Percentiles rank a stretch among this genome's conserved stretches.
Conservation (phyloP, 37 sponge, comb jelly and placozoan genomes). For the Tethya wilhelma region DNA sequence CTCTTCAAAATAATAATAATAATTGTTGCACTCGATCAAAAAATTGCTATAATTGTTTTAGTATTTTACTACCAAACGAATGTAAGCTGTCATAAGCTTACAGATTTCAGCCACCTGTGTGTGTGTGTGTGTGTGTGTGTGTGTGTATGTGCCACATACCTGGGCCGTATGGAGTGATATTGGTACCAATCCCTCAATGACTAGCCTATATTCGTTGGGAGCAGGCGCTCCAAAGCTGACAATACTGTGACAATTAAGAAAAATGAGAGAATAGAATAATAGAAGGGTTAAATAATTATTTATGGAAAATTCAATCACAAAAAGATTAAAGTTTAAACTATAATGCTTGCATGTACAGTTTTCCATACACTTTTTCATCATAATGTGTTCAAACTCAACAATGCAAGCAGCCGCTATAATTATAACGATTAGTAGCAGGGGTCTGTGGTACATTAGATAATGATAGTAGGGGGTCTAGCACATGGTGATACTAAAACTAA, state of each 20-base stretch:
- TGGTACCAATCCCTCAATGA: conserved; percentile 60
- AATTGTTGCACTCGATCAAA: no score
- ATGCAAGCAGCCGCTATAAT: no score
- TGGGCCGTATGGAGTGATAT: conserved; percentile 69
- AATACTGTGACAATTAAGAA: conserved; percentile 27
- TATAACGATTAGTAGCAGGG: no score
- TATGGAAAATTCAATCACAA: not conserved
- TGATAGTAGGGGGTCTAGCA: no score
- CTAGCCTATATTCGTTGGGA: conserved; percentile 61
- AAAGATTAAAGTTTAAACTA: no score
- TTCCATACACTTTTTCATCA: no score
- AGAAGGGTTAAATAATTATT: not conserved
- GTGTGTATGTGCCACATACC: conserved; percentile 19
- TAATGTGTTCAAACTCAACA: no score
- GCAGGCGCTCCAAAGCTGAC: conserved; percentile 82
- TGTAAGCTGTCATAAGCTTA: conserved; percentile 76
- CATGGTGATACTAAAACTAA: no score
- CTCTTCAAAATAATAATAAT: no score
- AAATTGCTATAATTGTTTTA: no score
- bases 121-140: not conserved
- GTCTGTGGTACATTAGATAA: no score
- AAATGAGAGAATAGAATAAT: not conserved
- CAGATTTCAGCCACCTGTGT: conserved; percentile 70
- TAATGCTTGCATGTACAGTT: no score
- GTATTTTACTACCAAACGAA: conserved; percentile 35